Evolutionary conservation across 2,888 invertebrate genomes (phyloP).

Genomic region (Microdon myrmicae): DNA sequence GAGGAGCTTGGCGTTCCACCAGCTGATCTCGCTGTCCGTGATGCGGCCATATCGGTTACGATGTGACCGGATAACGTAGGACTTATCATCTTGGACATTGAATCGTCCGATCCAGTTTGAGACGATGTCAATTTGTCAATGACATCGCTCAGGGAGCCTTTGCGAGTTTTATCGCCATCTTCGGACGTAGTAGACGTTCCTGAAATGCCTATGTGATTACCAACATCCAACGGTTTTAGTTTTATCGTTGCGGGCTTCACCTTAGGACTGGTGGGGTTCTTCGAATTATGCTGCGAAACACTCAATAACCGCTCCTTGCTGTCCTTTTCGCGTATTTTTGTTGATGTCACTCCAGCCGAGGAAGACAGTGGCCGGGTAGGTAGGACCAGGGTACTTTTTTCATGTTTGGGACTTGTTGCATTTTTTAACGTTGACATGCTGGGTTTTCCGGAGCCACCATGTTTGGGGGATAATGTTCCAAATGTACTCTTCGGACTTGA

Average conservation of each 20-base stretch:
- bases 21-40: conserved; percentile 68
- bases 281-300: conserved; percentile 19
- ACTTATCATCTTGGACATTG: conserved; percentile 14
- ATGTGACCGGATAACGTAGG: conserved; percentile 36
- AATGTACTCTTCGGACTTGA: conserved; percentile 81
- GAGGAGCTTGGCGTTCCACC: conserved; percentile 67
- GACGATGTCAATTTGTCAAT: conserved; percentile 87
- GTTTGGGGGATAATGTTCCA: conserved; percentile 83
- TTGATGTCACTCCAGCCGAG: conserved; percentile 19
- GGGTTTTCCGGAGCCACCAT: conserved; percentile 81
- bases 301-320: conserved; percentile 60
- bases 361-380: conserved; percentile 25
- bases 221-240: conserved; percentile 38
- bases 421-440: conserved; percentile 89
- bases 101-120: conserved; percentile 64
- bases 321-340: conserved; percentile 63
- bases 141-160: conserved; percentile 83
- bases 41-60: conserved; percentile 63
- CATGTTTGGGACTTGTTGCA: conserved; percentile 75
- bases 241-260: conserved; percentile 40
- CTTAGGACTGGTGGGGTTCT: conserved; percentile 36
- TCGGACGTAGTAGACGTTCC: conserved; percentile 5
- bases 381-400: conserved; percentile 68
- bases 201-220: conserved; percentile 23
- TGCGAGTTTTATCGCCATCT: conserved; percentile 70